A percentile compares a stretch with the other conserved stretches of the same genome.
Evolutionary conservation across 2,888 invertebrate genomes (phyloP).

Genomic region (Phalangium opilio): DNA sequence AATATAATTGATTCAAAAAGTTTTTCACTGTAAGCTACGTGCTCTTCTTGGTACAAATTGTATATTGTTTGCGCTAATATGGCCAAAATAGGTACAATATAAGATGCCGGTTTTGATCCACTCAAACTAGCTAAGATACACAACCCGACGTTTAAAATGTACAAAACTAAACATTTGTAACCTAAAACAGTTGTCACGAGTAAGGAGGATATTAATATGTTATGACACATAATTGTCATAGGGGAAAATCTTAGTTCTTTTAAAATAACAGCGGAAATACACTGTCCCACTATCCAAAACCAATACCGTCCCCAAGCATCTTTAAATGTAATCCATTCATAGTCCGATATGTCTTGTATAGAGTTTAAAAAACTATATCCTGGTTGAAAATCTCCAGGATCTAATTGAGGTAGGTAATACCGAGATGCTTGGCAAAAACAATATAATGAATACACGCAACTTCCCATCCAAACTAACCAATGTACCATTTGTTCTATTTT

Average conservation of each 20-base stretch:
- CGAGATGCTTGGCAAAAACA: background rate
- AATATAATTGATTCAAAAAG: conserved; percentile 25
- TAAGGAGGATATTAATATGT: too few relatives aligned
- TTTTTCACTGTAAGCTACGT: too few relatives aligned
- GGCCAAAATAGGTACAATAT: too few relatives aligned
- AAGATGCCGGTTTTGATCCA: too few relatives aligned
- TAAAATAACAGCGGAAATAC: conserved; percentile 32
- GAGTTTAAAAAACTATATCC: conserved; percentile 5
- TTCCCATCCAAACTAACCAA: background rate
- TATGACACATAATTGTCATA: too few relatives aligned
- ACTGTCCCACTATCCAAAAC: conserved; percentile 42
- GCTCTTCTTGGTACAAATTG: too few relatives aligned
- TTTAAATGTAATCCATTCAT: conserved; percentile 53
- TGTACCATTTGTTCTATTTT: background rate
- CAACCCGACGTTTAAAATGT: too few relatives aligned
- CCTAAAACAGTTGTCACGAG: too few relatives aligned
- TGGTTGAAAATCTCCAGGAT: conserved; percentile 3
- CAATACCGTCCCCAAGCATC: conserved; percentile 38
- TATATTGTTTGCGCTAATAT: too few relatives aligned
- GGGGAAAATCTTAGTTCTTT: too few relatives aligned
- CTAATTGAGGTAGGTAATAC: background rate
- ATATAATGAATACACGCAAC: background rate
- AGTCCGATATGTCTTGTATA: conserved; percentile 41
- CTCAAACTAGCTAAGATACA: too few relatives aligned
- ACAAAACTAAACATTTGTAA: too few relatives aligned